Evolutionary conservation across 2,888 invertebrate species (phyloP).

Genomic region (Neoscelio sp.): DNA sequence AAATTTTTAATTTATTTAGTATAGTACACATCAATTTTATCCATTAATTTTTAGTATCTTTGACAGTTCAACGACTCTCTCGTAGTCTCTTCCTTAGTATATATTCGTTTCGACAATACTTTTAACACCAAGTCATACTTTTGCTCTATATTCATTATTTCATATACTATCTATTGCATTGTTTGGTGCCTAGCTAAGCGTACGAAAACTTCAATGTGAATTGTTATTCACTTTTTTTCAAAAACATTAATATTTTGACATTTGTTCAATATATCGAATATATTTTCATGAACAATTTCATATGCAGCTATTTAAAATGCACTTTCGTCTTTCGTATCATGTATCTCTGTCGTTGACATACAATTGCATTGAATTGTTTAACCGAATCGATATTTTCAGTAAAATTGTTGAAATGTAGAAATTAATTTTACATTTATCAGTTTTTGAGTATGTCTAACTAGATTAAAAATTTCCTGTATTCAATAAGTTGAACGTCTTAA

Average conservation of each 20-base stretch:
- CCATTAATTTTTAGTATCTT: conserved; percentile 72
- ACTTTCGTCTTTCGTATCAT: not conserved
- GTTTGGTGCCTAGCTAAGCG: conserved; percentile 52
- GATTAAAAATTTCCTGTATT: too few relatives aligned
- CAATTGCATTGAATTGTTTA: too few relatives aligned
- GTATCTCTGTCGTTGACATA: too few relatives aligned
- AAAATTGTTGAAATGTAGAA: too few relatives aligned
- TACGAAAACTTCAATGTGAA: conserved; percentile 2
- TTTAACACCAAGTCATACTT: conserved; percentile 76
- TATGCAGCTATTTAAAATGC: not conserved
- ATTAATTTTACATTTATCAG: too few relatives aligned
- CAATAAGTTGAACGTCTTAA: too few relatives aligned
- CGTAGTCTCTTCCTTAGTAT: conserved; percentile 23
- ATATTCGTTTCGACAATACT: conserved; percentile 67
- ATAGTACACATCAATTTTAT: conserved; percentile 79
- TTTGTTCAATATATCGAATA: conserved; percentile 4
- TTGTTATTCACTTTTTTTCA: not conserved
- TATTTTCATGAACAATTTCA: conserved; percentile 4
- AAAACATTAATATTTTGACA: conserved; percentile 11
- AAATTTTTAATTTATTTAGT: conserved; percentile 76
- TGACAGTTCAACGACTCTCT: conserved; percentile 45
- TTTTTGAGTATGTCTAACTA: too few relatives aligned
- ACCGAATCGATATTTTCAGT: too few relatives aligned
- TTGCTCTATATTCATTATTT: conserved; percentile 72
- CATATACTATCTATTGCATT: conserved; percentile 74